Evolutionary conservation across 1,140 invertebrate genomes (phyloP).

Genomic region (Macrobrachium rosenbergii): DNA sequence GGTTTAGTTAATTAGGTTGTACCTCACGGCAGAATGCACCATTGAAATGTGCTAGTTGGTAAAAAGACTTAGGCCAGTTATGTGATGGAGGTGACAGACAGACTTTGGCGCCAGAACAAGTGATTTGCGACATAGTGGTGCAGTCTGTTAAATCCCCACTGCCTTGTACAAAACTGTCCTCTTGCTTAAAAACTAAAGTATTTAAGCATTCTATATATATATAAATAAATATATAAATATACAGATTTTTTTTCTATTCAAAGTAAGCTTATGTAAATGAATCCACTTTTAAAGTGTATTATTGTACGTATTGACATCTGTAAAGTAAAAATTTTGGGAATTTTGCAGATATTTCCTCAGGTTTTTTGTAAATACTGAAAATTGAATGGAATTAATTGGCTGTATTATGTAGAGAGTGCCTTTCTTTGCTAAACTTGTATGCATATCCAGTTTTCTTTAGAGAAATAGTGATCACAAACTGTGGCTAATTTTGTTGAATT

Average conservation of each 20-base stretch:
- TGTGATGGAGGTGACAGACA: too few species aligned
- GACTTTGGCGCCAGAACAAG: not conserved
- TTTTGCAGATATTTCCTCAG: slow-evolving; percentile 48
- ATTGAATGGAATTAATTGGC: slow-evolving; percentile 24
- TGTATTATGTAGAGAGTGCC: slow-evolving; percentile 53
- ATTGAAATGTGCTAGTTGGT: too few species aligned
- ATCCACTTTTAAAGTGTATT: slow-evolving; percentile 39
- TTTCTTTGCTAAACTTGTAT: slow-evolving; percentile 54
- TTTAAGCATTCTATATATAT: slow-evolving; percentile 53
- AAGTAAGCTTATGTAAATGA: slow-evolving; percentile 2
- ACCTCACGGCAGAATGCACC: too few species aligned
- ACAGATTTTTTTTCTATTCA: slow-evolving; percentile 20
- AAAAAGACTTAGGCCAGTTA: too few species aligned
- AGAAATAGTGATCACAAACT: not conserved
- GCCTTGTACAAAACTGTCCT: slow-evolving; percentile 45
- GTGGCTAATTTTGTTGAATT: slow-evolving; percentile 2
- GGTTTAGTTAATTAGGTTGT: too few species aligned
- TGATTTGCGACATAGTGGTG: not conserved
- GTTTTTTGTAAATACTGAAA: slow-evolving; percentile 51
- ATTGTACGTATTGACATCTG: slow-evolving; percentile 24
- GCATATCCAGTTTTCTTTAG: slow-evolving; percentile 34
- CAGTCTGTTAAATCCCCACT: not conserved
- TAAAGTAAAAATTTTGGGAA: slow-evolving; percentile 42
- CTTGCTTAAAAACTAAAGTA: slow-evolving; percentile 26
- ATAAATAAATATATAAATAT: slow-evolving; percentile 18